These are phyloP conservation scores for Phytoseiulus persimilis DNA, from an alignment of 2,888 invertebrate genomes.

Conservation along the genomic window DNA sequence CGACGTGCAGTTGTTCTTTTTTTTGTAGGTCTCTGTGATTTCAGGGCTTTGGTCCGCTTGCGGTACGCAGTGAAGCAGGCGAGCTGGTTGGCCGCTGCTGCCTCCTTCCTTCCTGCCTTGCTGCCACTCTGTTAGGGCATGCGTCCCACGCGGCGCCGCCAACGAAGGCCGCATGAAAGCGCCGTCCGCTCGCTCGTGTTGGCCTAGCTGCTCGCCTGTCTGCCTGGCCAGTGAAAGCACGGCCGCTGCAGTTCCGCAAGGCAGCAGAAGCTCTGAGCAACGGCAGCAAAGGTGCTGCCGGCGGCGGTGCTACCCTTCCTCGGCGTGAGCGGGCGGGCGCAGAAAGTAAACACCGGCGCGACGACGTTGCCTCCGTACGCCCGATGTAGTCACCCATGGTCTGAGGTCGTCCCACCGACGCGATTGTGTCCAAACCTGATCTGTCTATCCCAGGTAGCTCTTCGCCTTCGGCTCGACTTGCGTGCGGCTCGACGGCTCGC, in stretches of 20 bases:
- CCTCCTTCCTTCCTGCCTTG: not conserved
- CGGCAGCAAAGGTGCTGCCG: not conserved
- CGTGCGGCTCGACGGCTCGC: too few species aligned
- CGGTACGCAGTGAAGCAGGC: not conserved
- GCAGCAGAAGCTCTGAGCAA: not conserved
- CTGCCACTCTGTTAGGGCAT: slow-evolving; percentile 5
- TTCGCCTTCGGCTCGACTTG: not conserved
- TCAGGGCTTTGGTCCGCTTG: not conserved
- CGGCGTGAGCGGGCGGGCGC: not conserved
- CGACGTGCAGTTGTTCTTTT: slow-evolving; percentile 5
- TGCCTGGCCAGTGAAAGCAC: not conserved
- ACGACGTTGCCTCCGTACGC: not conserved
- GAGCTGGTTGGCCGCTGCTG: not conserved
- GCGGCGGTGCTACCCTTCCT: not conserved
- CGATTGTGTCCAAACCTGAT: not conserved
- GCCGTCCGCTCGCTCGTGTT: not conserved
- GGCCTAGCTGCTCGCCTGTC: not conserved
- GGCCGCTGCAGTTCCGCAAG: not conserved
- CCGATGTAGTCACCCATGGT: not conserved
- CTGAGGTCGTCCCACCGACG: not conserved
- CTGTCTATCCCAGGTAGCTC: not conserved
- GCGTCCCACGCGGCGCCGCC: slow-evolving; percentile 5
- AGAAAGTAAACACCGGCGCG: not conserved
- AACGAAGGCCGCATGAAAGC: not conserved
- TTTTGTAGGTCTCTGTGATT: not conserved